Conservation (phyloP, 2,797 vertebrate genomes). For the Enteromius viviparus region DNA sequence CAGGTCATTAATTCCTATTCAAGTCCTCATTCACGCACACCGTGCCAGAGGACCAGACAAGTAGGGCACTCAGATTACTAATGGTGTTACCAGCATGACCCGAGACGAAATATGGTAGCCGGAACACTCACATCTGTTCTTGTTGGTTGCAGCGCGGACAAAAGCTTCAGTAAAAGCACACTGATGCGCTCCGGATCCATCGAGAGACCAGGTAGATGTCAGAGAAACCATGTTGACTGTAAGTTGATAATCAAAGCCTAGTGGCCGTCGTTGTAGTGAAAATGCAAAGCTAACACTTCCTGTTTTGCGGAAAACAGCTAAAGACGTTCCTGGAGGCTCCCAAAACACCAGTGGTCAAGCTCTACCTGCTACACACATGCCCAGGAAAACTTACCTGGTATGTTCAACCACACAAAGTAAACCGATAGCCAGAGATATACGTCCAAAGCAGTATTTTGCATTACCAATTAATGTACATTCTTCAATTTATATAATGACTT, state of each 20-base stretch:
- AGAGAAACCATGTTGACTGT: constrained; percentile 49
- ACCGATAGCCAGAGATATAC: not conserved
- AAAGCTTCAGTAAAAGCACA: constrained; percentile 82
- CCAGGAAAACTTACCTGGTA: constrained; percentile 89
- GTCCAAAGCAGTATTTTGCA: not conserved
- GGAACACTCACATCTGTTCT: not conserved
- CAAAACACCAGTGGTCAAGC: constrained; percentile 79
- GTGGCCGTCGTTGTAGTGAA: constrained; percentile 38
- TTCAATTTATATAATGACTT: not conserved
- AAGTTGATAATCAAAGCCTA: constrained; percentile 18
- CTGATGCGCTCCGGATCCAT: constrained; percentile 80
- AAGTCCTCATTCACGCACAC: constrained; percentile 40
- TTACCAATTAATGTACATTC: not conserved
- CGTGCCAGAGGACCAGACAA: constrained; percentile 28
- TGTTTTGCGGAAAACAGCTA: constrained; percentile 73
- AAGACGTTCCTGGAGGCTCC: constrained; percentile 78
- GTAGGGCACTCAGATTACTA: constrained; percentile 37
- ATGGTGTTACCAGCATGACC: constrained; percentile 30
- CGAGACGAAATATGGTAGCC: not conserved
- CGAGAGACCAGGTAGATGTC: constrained; percentile 82
- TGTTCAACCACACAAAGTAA: constrained; percentile 65
- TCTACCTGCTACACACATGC: constrained; percentile 87
- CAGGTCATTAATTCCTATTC: constrained; percentile 45
- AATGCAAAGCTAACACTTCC: constrained; percentile 65
- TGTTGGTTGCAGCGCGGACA: constrained; percentile 80